Evolutionary conservation across 2,888 invertebrate genomes (phyloP).

Genomic region (Pammene fasciana): DNA sequence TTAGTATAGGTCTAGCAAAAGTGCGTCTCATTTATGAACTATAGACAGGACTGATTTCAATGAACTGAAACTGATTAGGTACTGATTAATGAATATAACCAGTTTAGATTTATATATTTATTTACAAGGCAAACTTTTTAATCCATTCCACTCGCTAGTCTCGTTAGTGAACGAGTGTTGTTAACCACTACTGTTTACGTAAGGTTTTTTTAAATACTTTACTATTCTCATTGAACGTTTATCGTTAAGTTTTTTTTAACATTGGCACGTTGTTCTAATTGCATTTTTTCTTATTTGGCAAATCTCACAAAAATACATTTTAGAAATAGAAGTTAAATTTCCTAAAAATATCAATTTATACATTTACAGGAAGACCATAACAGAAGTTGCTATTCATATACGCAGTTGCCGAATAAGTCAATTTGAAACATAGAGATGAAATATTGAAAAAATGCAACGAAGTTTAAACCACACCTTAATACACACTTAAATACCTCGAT

Average conservation of each 20-base stretch:
- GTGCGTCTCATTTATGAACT: not conserved
- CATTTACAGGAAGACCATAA: constrained; percentile 35
- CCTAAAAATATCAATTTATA: constrained; percentile 21
- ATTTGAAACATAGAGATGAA: constrained; percentile 32
- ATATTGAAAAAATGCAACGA: constrained; percentile 23
- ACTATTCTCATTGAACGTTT: not conserved
- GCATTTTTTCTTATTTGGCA: constrained; percentile 24
- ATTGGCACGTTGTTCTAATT: constrained; percentile 32
- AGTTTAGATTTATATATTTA: not conserved
- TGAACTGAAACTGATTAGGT: constrained; percentile 5
- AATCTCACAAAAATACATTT: constrained; percentile 9
- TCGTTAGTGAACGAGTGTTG: constrained; percentile 11
- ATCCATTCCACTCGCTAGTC: not conserved
- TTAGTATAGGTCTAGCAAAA: not conserved
- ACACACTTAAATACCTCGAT: constrained; percentile 20
- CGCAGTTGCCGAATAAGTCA: not conserved
- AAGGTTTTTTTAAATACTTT: not conserved
- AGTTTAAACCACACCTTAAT: constrained; percentile 16
- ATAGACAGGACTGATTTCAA: not conserved
- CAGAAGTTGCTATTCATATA: constrained; percentile 15
- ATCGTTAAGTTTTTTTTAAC: constrained; percentile 9
- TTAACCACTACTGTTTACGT: constrained; percentile 10
- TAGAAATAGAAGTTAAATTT: constrained; percentile 8
- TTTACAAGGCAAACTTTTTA: constrained; percentile 14
- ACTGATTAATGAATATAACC: not conserved